Evolutionary conservation across 1,140 invertebrate genomes (phyloP).

Genomic region (Pseudobourletiella spinata): DNA sequence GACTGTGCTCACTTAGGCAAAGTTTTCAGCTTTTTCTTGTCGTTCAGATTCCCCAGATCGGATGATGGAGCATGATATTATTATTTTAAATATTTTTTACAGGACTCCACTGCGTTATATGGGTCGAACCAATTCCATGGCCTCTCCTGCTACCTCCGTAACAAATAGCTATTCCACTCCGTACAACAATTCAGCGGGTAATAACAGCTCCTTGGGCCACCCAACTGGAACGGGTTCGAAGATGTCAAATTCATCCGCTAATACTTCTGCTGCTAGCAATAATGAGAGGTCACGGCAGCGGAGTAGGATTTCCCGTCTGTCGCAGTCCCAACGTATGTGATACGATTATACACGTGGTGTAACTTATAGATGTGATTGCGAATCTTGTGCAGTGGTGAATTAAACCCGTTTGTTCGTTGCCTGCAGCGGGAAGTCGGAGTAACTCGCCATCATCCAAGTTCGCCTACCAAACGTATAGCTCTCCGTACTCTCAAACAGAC

Average conservation of each 20-base stretch:
- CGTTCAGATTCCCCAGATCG: too few relatives aligned
- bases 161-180: conserved; percentile 10
- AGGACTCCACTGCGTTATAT: conserved; percentile 27
- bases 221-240: background rate
- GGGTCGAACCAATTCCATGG: conserved; percentile 32
- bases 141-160: conserved; percentile 7
- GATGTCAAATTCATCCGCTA: too few relatives aligned
- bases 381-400: too few relatives aligned
- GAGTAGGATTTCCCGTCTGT: conserved; percentile 26
- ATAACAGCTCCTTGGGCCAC: background rate
- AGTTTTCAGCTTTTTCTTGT: too few relatives aligned
- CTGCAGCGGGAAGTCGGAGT: conserved; percentile 32
- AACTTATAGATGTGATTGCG: too few relatives aligned
- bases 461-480: conserved; percentile 31
- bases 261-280: background rate
- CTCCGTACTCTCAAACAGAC: conserved; percentile 29
- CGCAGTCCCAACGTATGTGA: conserved; percentile 34
- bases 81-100: background rate
- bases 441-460: conserved; percentile 34
- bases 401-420: too few relatives aligned
- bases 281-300: conserved; percentile 27
- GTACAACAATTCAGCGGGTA: conserved; percentile 10
- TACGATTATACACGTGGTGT: too few relatives aligned
- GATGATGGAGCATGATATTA: background rate
- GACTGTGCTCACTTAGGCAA: too few relatives aligned